A percentile compares a stretch with the other conserved stretches of the same genome.
phyloP scores from a whole-genome alignment of 2,888 invertebrate genomes.

The Meiosimyza platycephala region DNA sequence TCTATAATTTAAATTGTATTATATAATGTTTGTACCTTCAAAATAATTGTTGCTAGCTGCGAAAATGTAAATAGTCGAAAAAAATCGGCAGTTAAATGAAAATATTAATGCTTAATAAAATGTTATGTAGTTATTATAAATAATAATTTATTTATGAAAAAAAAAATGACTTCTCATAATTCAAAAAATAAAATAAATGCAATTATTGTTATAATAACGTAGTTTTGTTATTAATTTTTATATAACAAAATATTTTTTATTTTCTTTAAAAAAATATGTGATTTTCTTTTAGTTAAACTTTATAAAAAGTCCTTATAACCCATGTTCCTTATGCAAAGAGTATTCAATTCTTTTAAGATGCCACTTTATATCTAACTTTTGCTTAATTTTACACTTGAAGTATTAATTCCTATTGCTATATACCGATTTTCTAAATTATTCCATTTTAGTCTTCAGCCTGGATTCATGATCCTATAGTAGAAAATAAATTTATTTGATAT shows the following conservation, averaged over 20 bases:
- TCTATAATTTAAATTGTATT: background rate
- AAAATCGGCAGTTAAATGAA: conserved; percentile 4
- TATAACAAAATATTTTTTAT: background rate
- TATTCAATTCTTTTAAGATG: no score
- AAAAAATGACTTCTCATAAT: no score
- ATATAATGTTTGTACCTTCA: background rate
- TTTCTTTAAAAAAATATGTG: conserved; percentile 12
- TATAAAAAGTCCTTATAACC: no score
- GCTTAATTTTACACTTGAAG: no score
- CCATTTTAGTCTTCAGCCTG: conserved; percentile 57
- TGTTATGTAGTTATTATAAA: no score
- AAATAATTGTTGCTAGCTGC: conserved; percentile 7
- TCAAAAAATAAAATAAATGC: no score
- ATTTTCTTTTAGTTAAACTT: no score
- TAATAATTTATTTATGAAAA: no score
- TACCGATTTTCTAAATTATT: conserved; percentile 38
- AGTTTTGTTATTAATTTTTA: conserved; percentile 6
- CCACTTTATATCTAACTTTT: no score
- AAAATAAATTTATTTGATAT: background rate
- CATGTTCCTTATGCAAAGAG: no score
- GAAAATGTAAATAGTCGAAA: conserved; percentile 6
- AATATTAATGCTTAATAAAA: no score
- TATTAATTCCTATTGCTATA: background rate
- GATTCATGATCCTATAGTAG: conserved; percentile 59
- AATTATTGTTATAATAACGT: conserved; percentile 3